Percentiles rank a stretch among this genome's conserved stretches.
Evolutionary conservation across 2,888 invertebrate genomes (phyloP).

Genomic region (Harpagoxenus sublaevis): DNA sequence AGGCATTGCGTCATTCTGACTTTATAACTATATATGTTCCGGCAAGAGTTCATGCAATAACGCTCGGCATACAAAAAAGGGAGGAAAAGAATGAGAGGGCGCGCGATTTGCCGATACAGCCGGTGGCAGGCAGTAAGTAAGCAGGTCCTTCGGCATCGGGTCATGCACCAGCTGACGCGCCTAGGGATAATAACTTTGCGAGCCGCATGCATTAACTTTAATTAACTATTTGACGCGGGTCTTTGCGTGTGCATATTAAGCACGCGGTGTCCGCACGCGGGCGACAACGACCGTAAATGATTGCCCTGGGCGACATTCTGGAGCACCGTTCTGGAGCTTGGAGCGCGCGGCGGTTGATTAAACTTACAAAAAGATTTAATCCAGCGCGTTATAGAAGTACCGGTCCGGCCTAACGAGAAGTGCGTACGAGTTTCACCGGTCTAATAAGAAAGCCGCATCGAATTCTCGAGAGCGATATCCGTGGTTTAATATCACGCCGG

Average conservation of each 20-base stretch:
- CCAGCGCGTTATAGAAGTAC: conserved; percentile 43
- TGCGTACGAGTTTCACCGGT: conserved; percentile 20
- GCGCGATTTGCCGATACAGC: conserved; percentile 42
- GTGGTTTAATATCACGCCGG: conserved; percentile 37
- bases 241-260: conserved; percentile 70
- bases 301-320: conserved; percentile 33
- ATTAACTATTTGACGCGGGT: conserved; percentile 80
- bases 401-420: conserved; percentile 42
- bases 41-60: conserved; percentile 59
- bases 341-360: conserved; percentile 58
- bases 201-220: conserved; percentile 77
- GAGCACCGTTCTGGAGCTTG: conserved; percentile 28
- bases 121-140: conserved; percentile 51
- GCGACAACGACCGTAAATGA: conserved; percentile 32
- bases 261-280: conserved; percentile 34
- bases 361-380: conserved; percentile 56
- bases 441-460: conserved; percentile 32
- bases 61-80: not conserved
- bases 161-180: conserved; percentile 78
- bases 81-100: not conserved
- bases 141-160: conserved; percentile 63
- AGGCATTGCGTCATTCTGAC: not conserved
- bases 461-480: conserved; percentile 26
- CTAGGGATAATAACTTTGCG: conserved; percentile 70
- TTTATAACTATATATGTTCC: not conserved